Conservation (phyloP, 2,113 vertebrate genomes). For the Caracal caracal region DNA sequence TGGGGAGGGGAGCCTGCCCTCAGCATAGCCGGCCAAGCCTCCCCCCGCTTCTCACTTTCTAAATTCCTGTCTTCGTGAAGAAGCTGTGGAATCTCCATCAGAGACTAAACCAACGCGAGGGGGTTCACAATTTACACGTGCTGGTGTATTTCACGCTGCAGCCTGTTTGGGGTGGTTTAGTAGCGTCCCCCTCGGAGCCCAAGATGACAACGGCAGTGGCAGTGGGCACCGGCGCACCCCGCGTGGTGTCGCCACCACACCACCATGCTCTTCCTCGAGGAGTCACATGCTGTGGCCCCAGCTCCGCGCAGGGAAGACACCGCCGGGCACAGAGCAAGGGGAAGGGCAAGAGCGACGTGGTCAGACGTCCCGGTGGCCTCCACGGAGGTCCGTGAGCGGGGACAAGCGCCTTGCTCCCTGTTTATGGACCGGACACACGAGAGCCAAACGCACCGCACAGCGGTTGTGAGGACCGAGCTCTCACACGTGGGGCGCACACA, state of each 20-base stretch:
- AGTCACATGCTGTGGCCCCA: neutral
- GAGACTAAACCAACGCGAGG: neutral
- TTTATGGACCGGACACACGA: neutral
- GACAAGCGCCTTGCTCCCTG: neutral
- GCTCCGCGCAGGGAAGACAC: neutral
- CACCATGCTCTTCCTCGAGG: neutral
- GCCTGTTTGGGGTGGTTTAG: neutral
- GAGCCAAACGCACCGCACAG: neutral
- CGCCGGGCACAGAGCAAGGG: neutral
- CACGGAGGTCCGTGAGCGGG: neutral
- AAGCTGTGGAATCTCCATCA: neutral
- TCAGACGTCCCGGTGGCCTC: neutral
- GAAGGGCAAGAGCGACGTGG: neutral
- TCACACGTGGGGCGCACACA: neutral
- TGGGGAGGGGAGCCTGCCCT: accelerated
- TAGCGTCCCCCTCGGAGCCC: neutral
- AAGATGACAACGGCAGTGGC: no score
- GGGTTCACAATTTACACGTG: no score
- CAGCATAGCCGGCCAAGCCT: neutral
- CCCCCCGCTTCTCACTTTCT: neutral
- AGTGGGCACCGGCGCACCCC: neutral
- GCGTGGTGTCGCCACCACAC: neutral
- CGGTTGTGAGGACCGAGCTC: neutral
- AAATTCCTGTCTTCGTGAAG: neutral
- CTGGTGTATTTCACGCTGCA: neutral